Evolutionary conservation across 2,113 vertebrate species (phyloP), one percentile per base, ranked within the genome.

Genomic region (Cyanistes caeruleus): DNA sequence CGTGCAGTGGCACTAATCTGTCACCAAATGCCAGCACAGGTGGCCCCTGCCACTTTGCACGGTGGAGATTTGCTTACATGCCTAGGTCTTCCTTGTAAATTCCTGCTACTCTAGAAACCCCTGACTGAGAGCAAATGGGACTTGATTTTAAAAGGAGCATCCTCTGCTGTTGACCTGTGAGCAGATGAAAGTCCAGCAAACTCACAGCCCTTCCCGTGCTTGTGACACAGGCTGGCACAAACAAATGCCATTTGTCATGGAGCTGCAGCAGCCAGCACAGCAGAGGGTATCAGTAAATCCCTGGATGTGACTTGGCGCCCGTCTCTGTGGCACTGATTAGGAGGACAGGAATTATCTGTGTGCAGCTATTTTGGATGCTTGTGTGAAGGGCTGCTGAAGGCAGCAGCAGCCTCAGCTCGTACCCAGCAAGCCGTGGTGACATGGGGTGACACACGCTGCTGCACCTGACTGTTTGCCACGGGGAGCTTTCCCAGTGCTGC

Each of bases 1-100:
- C 0, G 0, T 0, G 0, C 31, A 7, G 63, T 17, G 1, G 15
- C 14, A 55, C 17, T 37, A 31, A 68, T 24, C 14, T 24, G 35
- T 60, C 33, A 70, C 73, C 37, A 28, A 60, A 35, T 7, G 68
- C 62, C 69, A 89, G 65, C 53, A 15, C 46, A 8, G 75, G 63
- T 20, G 56, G 49, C 51, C 52, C 1, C 3, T 27, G 69, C 14
- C 35, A 27, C 76, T 78, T 44, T 30, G 68, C 27, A 5, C 0
- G 0, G 37, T 24, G 35, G 64, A 35, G 81, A 30, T 69, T 27
- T 65, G 37, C 49, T 86, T 28, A 15, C 20, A 10, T 0, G 0
- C 59, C 22, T 23, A 27, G 31, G 31, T 33, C 62, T 76, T 60
- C 33, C 59, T 59, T 39, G 73, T 16, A 44, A 49, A 25, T 7